Evolutionary conservation across 35 echinoderm and acorn worm genomes (phyloP).

Genomic region (Acanthaster planci): DNA sequence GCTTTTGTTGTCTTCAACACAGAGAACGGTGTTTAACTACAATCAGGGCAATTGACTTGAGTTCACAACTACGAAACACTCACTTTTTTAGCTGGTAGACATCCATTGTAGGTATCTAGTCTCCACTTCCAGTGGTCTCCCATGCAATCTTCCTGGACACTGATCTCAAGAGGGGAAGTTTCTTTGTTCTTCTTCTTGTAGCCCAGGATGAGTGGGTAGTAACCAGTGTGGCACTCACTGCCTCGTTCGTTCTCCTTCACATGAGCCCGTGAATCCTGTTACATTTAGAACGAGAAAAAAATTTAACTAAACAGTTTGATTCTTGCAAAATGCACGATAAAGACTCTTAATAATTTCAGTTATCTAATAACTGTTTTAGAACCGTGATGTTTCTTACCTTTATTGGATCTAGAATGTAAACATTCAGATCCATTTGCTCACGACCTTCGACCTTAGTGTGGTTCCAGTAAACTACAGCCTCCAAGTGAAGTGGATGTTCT

Average conservation of each 20-base stretch:
- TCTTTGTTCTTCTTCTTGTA: neutral
- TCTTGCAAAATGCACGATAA: neutral
- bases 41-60: neutral
- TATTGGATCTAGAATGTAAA: slow-evolving; percentile 51
- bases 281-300: neutral
- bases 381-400: neutral
- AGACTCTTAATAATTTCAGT: neutral
- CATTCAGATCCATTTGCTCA: slow-evolving; percentile 35
- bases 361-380: neutral
- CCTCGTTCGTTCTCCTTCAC: neutral
- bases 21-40: neutral
- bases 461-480: slow-evolving; percentile 33
- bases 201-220: neutral
- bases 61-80: neutral
- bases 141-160: neutral
- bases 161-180: neutral
- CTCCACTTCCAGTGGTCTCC: slow-evolving; percentile 27
- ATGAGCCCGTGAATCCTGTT: neutral
- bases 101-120: neutral
- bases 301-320: neutral
- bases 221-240: neutral
- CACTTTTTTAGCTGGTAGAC: neutral
- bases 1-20: neutral
- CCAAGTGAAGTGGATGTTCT: slow-evolving; percentile 29
- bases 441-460: neutral